phyloP scores from a whole-genome alignment of 2,113 vertebrate species.

The Forbesichthys papilliferus region DNA sequence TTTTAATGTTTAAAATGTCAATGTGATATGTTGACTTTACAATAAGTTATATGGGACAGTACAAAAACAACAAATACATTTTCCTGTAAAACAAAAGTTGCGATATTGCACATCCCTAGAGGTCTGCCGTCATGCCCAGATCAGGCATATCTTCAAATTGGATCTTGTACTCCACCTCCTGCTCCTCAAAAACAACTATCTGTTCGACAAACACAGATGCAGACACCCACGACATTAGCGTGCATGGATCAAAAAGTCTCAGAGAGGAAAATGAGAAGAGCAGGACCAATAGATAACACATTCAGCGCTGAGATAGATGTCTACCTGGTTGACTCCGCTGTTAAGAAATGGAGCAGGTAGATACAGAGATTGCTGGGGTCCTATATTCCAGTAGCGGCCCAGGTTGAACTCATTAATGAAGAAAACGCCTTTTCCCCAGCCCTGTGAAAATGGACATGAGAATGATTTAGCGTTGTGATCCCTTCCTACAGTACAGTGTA shows the following conservation, averaged over 20 bases:
- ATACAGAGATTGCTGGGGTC: constrained; percentile 91
- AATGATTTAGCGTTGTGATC: no score
- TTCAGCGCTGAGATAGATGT: background rate
- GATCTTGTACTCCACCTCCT: constrained; percentile 79
- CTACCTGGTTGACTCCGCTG: constrained; percentile 87
- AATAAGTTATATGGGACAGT: background rate
- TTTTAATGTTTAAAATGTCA: no score
- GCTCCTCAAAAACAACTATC: constrained; percentile 91
- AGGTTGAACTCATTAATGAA: constrained; percentile 90
- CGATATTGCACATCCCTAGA: constrained; percentile 53
- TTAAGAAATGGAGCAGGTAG: constrained; percentile 86
- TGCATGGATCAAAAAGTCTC: background rate
- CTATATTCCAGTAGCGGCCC: constrained; percentile 93
- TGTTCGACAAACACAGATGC: constrained; percentile 46
- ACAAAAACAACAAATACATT: background rate
- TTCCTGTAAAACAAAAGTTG: background rate
- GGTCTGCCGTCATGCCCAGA: constrained; percentile 81
- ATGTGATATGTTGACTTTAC: background rate
- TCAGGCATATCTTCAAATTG: constrained; percentile 82
- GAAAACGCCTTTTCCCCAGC: constrained; percentile 93
- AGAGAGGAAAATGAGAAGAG: background rate
- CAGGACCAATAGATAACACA: background rate
- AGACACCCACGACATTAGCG: background rate
- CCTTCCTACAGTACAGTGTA: no score
- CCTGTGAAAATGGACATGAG: constrained; percentile 66